Evolutionary conservation across 2,113 vertebrate species (phyloP).

Genomic region (Taurulus bubalis): DNA sequence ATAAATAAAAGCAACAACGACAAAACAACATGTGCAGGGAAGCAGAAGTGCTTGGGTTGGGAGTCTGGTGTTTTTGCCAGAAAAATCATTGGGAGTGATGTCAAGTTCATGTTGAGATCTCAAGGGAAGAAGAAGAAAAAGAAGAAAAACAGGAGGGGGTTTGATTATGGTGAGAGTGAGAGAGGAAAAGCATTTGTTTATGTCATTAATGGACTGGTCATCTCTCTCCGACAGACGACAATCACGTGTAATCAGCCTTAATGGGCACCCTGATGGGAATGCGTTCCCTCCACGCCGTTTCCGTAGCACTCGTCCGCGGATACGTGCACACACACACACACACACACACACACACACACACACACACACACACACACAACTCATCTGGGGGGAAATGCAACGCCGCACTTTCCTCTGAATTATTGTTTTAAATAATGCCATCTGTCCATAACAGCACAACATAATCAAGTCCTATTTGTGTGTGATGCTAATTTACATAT

Average conservation of each 20-base stretch:
- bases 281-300: conserved; percentile 33
- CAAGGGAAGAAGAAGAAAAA: background rate
- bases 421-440: conserved; percentile 31
- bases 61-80: background rate
- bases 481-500: conserved; percentile 15
- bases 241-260: conserved; percentile 69
- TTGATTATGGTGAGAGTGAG: conserved; percentile 13
- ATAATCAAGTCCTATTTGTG: conserved; percentile 28
- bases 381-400: background rate
- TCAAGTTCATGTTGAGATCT: conserved; percentile 6
- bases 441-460: conserved; percentile 24
- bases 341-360: background rate
- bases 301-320: background rate
- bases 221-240: conserved; percentile 42
- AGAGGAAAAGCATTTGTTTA: conserved; percentile 52
- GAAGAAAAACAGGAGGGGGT: conserved; percentile 2
- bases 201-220: conserved; percentile 52
- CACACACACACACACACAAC: background rate
- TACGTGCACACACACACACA: background rate
- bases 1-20: conserved; percentile 36
- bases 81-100: conserved; percentile 10
- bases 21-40: conserved; percentile 19
- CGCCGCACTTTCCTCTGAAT: conserved; percentile 12
- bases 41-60: background rate
- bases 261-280: conserved; percentile 50